Conservation (phyloP, 2,797 vertebrate genomes). For the Hylomyscus alleni region DNA sequence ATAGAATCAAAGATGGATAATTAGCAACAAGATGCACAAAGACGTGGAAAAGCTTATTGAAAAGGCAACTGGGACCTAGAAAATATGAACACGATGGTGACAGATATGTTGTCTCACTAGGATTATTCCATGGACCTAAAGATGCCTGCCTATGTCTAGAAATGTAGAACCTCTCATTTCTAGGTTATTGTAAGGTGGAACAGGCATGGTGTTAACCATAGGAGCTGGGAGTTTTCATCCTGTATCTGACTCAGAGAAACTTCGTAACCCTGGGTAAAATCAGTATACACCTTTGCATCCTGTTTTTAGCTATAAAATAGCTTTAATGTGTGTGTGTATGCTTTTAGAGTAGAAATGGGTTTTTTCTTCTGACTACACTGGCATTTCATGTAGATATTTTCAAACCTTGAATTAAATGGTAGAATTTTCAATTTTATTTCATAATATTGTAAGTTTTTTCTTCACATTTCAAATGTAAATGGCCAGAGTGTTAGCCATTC, state of each 20-base stretch:
- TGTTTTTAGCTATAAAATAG: slow-evolving; percentile 21
- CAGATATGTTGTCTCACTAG: not conserved
- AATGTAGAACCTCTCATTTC: not conserved
- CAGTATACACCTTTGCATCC: not conserved
- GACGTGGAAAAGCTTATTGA: not conserved
- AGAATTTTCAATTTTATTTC: slow-evolving; percentile 38
- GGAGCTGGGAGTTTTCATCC: slow-evolving; percentile 10
- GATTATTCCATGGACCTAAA: slow-evolving; percentile 25
- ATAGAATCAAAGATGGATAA: slow-evolving; percentile 17
- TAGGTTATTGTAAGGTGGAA: not conserved
- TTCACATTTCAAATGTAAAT: slow-evolving; percentile 66
- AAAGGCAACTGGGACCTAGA: not conserved
- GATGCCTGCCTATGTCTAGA: slow-evolving; percentile 28
- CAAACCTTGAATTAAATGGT: not conserved
- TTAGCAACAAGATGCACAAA: slow-evolving; percentile 39
- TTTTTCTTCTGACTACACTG: not conserved
- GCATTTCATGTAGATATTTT: slow-evolving; percentile 32
- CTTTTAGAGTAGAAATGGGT: slow-evolving; percentile 30
- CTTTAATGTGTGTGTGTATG: slow-evolving; percentile 32
- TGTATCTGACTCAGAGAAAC: slow-evolving; percentile 4
- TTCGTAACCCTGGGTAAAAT: not conserved
- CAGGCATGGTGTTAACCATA: not conserved
- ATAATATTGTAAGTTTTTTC: not conserved
- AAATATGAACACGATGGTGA: not conserved
- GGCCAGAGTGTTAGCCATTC: not conserved